Base-by-base conservation (phyloP, 2,888 invertebrate species). In the Cephonodes hylas region DNA sequence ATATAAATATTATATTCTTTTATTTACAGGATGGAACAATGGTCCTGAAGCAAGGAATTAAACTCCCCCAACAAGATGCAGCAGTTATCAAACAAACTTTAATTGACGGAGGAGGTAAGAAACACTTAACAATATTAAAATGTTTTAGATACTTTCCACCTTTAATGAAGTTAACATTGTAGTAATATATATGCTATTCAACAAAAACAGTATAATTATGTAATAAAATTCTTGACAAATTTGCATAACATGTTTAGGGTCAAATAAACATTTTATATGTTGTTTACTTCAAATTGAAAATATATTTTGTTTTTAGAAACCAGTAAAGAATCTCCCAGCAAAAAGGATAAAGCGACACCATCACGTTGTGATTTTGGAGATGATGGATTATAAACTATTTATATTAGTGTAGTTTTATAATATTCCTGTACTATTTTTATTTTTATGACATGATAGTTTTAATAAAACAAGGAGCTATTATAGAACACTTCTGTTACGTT, bases 11-110 rank as follows among this genome's bases (percentile, higher is more conserved):
- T 61, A 18, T 34, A 27, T 18, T 2, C 34, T 42, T 61, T 27
- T 27, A 58, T 22, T 56, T 3, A 61, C 72, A 93, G 93, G 92
- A 88, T 69, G 93, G 93, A 20, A 91, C 90, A 5, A 92, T 93
- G 89, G 89, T 93, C 34, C 73, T 93, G 59, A 93, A 93, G 66
- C 88, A 85, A 66, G 93, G 93, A 42, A 85, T 92, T 25, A 93
- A 92, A 69, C 65, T 93, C 42, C 87, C 92, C 0, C 73, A 80
- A 8, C 63, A 81, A 0, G 87, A 88, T 58, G 66, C 84, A 10
- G 42, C 72, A 2, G 60, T 76, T 27, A 61, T 87, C 31, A 88
- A 85, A 71, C 76, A 83, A 15, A 73, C 73, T 56, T 70, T 82
- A 62, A 74, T 83, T 20, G 81, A 73, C 46, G 83, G 86, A 62